Percentiles rank a stretch among this genome's conserved stretches.
phyloP scores from a whole-genome alignment of 2,113 vertebrate species.

The Blennius ocellaris region DNA sequence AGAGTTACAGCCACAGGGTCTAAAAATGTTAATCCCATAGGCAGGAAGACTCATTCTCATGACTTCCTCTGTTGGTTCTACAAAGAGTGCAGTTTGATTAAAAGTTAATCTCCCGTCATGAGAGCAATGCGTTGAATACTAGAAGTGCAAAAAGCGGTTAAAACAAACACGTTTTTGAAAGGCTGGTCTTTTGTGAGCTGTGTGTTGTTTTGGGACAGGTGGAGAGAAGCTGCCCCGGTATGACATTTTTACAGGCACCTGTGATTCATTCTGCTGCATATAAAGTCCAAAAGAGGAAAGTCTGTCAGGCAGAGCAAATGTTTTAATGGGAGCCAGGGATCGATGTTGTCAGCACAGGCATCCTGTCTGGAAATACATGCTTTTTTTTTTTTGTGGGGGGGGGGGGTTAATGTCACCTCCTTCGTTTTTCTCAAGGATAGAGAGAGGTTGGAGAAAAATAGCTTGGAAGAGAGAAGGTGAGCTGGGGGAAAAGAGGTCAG shows the following conservation, averaged over 20 bases:
- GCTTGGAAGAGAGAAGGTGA: slow-evolving; percentile 2
- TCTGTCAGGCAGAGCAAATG: slow-evolving; percentile 84
- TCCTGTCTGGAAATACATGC: slow-evolving; percentile 82
- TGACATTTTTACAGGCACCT: slow-evolving; percentile 79
- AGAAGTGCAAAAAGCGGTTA: slow-evolving; percentile 7
- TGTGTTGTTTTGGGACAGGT: slow-evolving; percentile 39
- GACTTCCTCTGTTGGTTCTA: slow-evolving; percentile 59
- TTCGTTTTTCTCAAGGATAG: slow-evolving; percentile 58
- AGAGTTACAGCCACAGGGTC: slow-evolving; percentile 42
- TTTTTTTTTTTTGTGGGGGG: slow-evolving; percentile 31
- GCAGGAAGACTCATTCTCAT: slow-evolving; percentile 61
- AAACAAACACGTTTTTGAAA: slow-evolving; percentile 32
- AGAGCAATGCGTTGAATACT: slow-evolving; percentile 11
- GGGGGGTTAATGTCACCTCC: slow-evolving; percentile 53
- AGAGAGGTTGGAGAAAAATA: slow-evolving; percentile 27
- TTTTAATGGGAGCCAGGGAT: slow-evolving; percentile 85
- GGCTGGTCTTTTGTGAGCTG: not conserved
- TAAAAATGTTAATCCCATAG: slow-evolving; percentile 61
- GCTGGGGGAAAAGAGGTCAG: slow-evolving; percentile 31
- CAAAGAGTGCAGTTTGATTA: slow-evolving; percentile 60
- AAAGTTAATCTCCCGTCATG: slow-evolving; percentile 46
- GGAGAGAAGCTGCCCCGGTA: slow-evolving; percentile 36
- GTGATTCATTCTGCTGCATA: slow-evolving; percentile 71
- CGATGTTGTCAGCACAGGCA: slow-evolving; percentile 79
- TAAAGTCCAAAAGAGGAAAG: slow-evolving; percentile 77